Evolutionary conservation across 2,797 vertebrate genomes (phyloP).

Genomic region (Clamator glandarius): DNA sequence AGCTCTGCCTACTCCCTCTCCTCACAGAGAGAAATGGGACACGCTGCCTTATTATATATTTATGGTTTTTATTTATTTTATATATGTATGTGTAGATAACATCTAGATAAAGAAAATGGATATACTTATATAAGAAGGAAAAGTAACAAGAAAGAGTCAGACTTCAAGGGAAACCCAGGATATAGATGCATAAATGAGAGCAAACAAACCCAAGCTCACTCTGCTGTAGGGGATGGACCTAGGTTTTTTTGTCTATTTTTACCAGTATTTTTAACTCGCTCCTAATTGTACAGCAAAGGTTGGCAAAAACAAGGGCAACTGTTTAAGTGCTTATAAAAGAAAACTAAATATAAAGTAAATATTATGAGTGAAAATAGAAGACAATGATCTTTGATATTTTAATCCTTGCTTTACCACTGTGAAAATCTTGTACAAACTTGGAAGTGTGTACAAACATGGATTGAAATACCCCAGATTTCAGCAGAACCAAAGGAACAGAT

Average conservation of each 20-base stretch:
- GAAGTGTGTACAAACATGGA: background rate
- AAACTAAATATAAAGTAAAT: background rate
- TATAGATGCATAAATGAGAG: background rate
- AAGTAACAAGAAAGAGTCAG: background rate
- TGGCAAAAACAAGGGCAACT: background rate
- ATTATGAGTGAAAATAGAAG: background rate
- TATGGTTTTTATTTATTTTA: background rate
- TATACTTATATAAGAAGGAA: background rate
- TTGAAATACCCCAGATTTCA: background rate
- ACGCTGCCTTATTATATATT: accelerated
- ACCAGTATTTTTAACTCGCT: background rate
- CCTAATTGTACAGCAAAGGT: background rate
- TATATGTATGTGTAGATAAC: accelerated
- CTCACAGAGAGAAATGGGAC: background rate
- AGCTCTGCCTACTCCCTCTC: background rate
- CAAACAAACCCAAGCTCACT: background rate
- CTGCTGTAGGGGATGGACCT: background rate
- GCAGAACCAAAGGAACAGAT: background rate
- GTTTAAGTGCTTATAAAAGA: background rate
- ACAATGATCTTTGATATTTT: background rate
- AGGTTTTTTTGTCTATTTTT: background rate
- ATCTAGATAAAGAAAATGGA: background rate
- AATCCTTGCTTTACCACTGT: background rate
- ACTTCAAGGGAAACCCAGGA: background rate
- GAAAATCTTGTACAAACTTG: background rate